Percentiles rank a stretch among this genome's conserved stretches.
phyloP scores from a whole-genome alignment of 2,888 invertebrate genomes.

The Pristionchus fissidentatus region DNA sequence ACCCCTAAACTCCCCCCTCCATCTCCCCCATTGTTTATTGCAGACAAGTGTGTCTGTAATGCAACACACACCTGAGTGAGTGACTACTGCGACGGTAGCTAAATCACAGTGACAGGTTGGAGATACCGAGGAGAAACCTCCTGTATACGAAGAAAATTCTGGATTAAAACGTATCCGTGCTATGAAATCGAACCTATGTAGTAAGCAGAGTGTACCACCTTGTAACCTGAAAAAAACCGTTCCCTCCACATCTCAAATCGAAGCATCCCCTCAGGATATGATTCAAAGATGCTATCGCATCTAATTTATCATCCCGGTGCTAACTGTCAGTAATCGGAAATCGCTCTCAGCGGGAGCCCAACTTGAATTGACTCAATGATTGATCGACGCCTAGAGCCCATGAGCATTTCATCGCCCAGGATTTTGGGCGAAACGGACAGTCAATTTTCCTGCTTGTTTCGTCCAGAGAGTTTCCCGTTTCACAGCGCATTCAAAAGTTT shows the following conservation, averaged over 20 bases:
- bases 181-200: no score
- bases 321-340: constrained; percentile 37
- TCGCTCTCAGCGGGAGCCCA: constrained; percentile 8
- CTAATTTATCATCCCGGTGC: background rate
- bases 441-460: background rate
- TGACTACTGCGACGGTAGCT: background rate
- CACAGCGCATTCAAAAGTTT: no score
- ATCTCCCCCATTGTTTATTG: constrained; percentile 13
- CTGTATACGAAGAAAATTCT: no score
- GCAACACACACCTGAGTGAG: constrained; percentile 41
- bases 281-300: background rate
- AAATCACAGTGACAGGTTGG: constrained; percentile 32
- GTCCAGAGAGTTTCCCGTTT: background rate
- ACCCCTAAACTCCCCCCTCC: constrained; percentile 14
- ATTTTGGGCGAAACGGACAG: no score
- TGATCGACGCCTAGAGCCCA: constrained; percentile 6
- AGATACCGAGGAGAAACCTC: no score
- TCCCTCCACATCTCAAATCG: no score
- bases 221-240: no score
- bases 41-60: background rate
- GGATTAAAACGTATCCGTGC: no score
- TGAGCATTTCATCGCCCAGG: background rate
- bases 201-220: no score
- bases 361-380: constrained; percentile 23
- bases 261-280: no score